A percentile compares a stretch with the other conserved stretches of the same genome.
Conservation (phyloP, 2,888 invertebrate genomes). For the Sarcophaga carnaria region DNA sequence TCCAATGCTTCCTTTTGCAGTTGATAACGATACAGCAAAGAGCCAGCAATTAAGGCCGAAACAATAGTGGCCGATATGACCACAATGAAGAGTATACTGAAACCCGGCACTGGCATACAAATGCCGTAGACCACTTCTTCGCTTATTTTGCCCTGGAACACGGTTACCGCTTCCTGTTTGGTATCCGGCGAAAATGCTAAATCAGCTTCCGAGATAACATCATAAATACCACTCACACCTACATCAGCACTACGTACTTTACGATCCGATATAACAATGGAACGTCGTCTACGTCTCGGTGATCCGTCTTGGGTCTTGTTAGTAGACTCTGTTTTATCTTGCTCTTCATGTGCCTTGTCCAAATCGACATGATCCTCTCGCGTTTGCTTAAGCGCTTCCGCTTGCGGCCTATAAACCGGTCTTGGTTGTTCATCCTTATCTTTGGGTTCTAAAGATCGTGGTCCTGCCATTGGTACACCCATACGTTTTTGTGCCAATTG, state of each 20-base stretch:
- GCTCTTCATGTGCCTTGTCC: constrained; percentile 68
- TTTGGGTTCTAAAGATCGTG: constrained; percentile 82
- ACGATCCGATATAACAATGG: constrained; percentile 86
- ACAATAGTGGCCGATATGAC: constrained; percentile 94
- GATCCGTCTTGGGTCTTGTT: constrained; percentile 60
- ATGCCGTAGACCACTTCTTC: constrained; percentile 96
- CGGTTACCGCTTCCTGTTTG: constrained; percentile 91
- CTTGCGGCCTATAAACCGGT: constrained; percentile 78
- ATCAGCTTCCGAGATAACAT: constrained; percentile 95
- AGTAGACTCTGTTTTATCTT: constrained; percentile 36
- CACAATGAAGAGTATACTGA: constrained; percentile 93
- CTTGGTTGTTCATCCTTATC: constrained; percentile 76
- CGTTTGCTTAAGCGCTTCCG: constrained; percentile 73
- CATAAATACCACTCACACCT: constrained; percentile 94
- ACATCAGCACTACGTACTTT: constrained; percentile 92
- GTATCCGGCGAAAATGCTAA: constrained; percentile 93
- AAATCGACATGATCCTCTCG: constrained; percentile 77
- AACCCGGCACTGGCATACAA: constrained; percentile 94
- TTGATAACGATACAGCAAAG: constrained; percentile 90
- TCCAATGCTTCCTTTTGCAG: constrained; percentile 87
- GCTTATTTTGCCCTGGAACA: constrained; percentile 92
- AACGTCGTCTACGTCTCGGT: constrained; percentile 84
- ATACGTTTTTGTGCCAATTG: constrained; percentile 84
- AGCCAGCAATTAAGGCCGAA: constrained; percentile 92
- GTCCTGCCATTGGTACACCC: constrained; percentile 84